phyloP scores from a whole-genome alignment of 2,113 vertebrate genomes.

The Alexandromys fortis region DNA sequence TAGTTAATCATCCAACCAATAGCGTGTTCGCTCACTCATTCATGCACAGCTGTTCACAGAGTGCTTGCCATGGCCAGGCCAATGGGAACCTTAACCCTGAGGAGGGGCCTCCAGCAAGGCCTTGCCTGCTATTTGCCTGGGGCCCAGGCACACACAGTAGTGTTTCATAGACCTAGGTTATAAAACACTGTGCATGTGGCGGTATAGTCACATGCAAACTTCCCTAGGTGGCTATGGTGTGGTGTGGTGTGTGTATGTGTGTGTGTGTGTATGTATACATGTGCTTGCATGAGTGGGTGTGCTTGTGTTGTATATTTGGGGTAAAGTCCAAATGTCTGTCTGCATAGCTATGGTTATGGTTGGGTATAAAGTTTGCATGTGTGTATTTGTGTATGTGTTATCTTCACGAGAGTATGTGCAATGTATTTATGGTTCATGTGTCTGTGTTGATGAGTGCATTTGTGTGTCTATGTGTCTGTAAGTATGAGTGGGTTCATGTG shows the following conservation, averaged over 20 bases:
- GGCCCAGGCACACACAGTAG: not conserved
- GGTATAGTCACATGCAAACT: not conserved
- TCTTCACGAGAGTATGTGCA: not conserved
- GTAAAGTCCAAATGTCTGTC: not conserved
- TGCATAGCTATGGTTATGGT: not conserved
- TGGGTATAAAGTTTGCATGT: not conserved
- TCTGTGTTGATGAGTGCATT: not conserved
- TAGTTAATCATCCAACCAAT: not conserved
- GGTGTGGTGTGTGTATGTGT: not conserved
- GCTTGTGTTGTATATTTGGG: not conserved
- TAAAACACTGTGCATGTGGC: not conserved
- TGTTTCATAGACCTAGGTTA: not conserved
- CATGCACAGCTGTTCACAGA: not conserved
- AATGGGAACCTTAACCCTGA: slow-evolving; percentile 91
- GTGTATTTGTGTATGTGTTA: not conserved
- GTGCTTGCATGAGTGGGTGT: not conserved
- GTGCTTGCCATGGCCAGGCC: not conserved
- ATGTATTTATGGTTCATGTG: not conserved
- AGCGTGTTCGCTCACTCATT: not conserved
- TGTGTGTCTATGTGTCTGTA: not conserved
- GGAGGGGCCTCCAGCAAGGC: slow-evolving; percentile 89
- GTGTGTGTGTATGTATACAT: not conserved
- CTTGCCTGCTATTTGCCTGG: not conserved
- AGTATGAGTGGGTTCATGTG: not conserved
- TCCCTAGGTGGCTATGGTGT: not conserved